Evolutionary conservation across 53 echinoderm and acorn worm species (phyloP), one percentile per base, ranked within the genome.

Genomic region (Stichopus horrens): DNA sequence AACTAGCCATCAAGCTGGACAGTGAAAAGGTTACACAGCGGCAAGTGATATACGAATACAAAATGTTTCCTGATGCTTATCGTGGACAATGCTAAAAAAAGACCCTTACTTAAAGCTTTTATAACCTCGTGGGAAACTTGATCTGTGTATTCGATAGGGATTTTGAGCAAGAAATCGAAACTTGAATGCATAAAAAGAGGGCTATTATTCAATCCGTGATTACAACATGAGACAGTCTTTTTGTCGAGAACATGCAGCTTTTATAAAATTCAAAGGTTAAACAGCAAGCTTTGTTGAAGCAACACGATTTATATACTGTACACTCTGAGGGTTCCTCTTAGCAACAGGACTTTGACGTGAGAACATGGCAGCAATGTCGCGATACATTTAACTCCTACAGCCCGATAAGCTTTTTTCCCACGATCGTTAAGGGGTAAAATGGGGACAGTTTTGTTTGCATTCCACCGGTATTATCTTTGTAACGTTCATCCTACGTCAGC

Each of bases 61-160:
- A 63, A 79, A 79, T 79, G 79, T 79, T 79, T 19, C 79, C 52
- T 79, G 79, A 79, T 79, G 79, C 79, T 53, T 53, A 79, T 54
- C 79, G 19, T 16, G 79, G 54, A 79, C 79, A 79, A 79, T 79
- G 79, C n/a, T 5, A 79, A 63, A 63, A 13, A 63, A 63, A 63
- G 16, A 14, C 9, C 54, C 53, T 78, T 77, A 53, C 53, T 78
- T 55, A n/a, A 55, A 55, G 79, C 54, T 53, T 79, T 79, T 13
- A 63, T 55, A 81, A 81, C 81, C 81, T 57, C 57, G 81, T 81
- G 81, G 81, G 81, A 81, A 81, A 81, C 81, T 56, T 81, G 81
- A 81, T 81, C 58, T 58, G 58, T 20, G 81, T 19, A 81, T 81
- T 58, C 58, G 58, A 81, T 8, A 81, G 81, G 57, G 57, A 22